Base-by-base conservation (phyloP, 2,797 vertebrate genomes). In the Microhierax caerulescens region DNA sequence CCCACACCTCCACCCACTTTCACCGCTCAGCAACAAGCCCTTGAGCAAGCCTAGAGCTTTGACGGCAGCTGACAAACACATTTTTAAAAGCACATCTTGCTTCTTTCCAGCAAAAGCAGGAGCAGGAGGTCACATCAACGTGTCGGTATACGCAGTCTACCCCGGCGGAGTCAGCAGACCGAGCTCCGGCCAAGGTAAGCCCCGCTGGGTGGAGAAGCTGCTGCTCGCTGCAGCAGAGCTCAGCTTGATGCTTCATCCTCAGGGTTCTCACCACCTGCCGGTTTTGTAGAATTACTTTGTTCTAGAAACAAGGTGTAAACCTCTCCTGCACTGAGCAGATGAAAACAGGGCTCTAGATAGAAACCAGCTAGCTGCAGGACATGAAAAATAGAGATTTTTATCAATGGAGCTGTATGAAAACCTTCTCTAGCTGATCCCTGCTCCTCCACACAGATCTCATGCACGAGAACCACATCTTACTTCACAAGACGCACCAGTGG, bases 111-210 rank as follows among this genome's bases (percentile, higher is more conserved):
- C 53, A 24, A 67, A 27, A 11, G n/a, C 83, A 6, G 67, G 9
- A 10, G 36, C 63, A 5, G 93, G 65, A 45, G 51, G 54, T 1
- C 18, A 0, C 6, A 96, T 97, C 78, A 97, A 96, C 0, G 76
- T 98, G 75, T 98, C 95, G 1, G 85, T 99, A 20, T 99, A 97
- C 4, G 97, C 98, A 28, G 98, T 99, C 75, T 98, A 98, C 76
- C 96, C 92, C 20, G 81, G 95, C 1, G 98, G 98, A 15, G 90
- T 97, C 88, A 98, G 98, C 82, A 8, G 37, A 0, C 97, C 98
- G 68, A 92, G 97, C 11, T 97, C 97, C 9, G 3, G 45, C 59
- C 96, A 96, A 72, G 97, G 99, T 99, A 96, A 98, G 97, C 97
- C 63, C 4, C 5, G 10, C 1, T 0, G 11, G 21, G 11, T 8